Percentiles rank a stretch among this genome's conserved stretches.
phyloP scores from a whole-genome alignment of 2,888 invertebrate species.

The Drosophila mulleri region DNA sequence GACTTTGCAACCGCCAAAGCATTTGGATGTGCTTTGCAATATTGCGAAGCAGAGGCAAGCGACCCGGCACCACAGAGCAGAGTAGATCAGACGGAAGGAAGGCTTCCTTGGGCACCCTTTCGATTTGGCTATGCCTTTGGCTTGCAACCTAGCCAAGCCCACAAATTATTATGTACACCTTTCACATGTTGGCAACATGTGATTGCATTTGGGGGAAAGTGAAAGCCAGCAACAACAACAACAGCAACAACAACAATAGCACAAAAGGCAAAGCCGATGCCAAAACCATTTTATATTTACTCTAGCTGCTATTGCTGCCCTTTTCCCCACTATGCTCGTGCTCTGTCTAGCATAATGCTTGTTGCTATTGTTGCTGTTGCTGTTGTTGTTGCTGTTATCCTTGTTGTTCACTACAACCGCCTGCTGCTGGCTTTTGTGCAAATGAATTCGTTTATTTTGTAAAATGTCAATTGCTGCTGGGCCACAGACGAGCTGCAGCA shows the following conservation, averaged over 20 bases:
- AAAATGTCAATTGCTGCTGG: slow-evolving; percentile 78
- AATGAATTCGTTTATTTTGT: slow-evolving; percentile 81
- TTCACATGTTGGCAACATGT: slow-evolving; percentile 80
- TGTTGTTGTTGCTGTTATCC: slow-evolving; percentile 29
- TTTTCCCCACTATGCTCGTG: neutral
- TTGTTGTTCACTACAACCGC: slow-evolving; percentile 24
- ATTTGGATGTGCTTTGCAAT: slow-evolving; percentile 61
- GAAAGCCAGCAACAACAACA: slow-evolving; percentile 52
- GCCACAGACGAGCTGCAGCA: slow-evolving; percentile 34
- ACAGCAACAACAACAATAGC: slow-evolving; percentile 12
- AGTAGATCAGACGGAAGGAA: slow-evolving; percentile 1
- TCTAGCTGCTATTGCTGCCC: neutral
- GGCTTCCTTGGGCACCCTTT: neutral
- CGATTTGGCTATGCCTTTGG: slow-evolving; percentile 9
- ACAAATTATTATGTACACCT: slow-evolving; percentile 79
- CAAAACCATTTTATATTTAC: slow-evolving; percentile 57
- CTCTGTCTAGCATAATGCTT: slow-evolving; percentile 3
- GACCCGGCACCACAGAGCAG: neutral
- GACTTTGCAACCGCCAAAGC: slow-evolving; percentile 73
- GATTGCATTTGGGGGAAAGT: slow-evolving; percentile 75
- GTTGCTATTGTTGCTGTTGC: slow-evolving; percentile 22
- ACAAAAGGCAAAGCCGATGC: slow-evolving; percentile 40
- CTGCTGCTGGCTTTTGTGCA: slow-evolving; percentile 68
- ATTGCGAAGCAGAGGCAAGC: slow-evolving; percentile 12
- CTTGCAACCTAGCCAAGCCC: slow-evolving; percentile 19